Conservation (phyloP, 2,888 invertebrate genomes). For the Rotaria sp. region DNA sequence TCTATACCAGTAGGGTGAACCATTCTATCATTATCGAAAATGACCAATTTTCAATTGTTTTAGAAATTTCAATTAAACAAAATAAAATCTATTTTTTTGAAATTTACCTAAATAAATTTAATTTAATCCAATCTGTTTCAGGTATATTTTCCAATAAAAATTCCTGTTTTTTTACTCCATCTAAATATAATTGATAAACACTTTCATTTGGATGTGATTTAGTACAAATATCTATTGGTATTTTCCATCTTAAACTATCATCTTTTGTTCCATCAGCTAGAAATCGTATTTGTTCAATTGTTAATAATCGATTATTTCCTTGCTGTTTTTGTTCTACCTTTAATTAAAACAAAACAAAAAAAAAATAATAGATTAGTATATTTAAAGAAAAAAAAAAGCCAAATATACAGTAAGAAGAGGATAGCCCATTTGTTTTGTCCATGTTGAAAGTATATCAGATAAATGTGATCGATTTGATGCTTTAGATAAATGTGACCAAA, state of each 20-base stretch:
- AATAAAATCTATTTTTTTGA: too few relatives aligned
- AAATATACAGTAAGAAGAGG: neutral
- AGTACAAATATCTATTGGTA: neutral
- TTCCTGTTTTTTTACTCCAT: neutral
- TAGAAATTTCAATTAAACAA: too few relatives aligned
- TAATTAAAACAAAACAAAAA: neutral
- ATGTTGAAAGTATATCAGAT: constrained; percentile 61
- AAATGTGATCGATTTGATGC: constrained; percentile 79
- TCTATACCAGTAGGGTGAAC: too few relatives aligned
- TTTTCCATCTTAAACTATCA: constrained; percentile 17
- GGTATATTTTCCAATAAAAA: neutral
- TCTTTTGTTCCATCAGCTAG: constrained; percentile 8
- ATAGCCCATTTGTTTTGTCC: constrained; percentile 36
- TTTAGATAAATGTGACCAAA: constrained; percentile 80
- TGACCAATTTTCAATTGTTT: too few relatives aligned
- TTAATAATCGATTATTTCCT: constrained; percentile 9
- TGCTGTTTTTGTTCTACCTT: neutral
- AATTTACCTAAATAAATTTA: neutral
- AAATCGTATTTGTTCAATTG: neutral
- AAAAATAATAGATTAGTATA: too few relatives aligned
- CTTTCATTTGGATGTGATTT: constrained; percentile 1
- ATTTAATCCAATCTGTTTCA: constrained; percentile 11
- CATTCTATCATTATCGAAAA: too few relatives aligned
- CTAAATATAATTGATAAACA: neutral
- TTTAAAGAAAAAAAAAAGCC: neutral